phyloP scores from a whole-genome alignment of 2,113 vertebrate genomes.

The Coracopsis vasa region DNA sequence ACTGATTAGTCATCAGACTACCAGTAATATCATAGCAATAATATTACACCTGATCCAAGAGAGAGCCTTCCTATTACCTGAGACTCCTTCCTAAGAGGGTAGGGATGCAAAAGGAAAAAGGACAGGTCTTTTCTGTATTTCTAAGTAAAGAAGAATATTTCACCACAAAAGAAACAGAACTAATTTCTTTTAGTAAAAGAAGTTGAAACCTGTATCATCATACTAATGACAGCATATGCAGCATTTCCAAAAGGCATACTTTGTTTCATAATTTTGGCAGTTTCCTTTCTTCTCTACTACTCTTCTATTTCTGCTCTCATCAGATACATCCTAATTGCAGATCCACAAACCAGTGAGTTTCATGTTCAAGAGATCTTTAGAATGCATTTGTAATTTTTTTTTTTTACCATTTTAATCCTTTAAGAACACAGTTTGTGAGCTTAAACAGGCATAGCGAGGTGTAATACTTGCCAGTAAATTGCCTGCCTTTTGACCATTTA shows the following conservation, averaged over 20 bases:
- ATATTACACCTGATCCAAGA: neutral
- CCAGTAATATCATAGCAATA: neutral
- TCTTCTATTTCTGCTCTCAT: neutral
- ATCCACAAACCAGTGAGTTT: neutral
- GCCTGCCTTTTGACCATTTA: neutral
- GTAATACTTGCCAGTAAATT: neutral
- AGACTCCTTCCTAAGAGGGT: neutral
- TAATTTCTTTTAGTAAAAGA: neutral
- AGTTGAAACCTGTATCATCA: neutral
- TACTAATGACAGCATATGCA: neutral
- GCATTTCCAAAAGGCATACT: neutral
- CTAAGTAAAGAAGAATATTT: neutral
- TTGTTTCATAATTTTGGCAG: neutral
- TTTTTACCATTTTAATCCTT: neutral
- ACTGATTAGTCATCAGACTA: neutral
- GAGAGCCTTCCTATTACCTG: rapidly evolving
- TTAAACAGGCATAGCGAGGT: neutral
- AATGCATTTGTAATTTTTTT: neutral
- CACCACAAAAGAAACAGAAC: neutral
- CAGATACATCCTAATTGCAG: neutral
- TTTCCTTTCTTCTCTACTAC: neutral
- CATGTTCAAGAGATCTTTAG: neutral
- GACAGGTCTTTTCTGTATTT: neutral
- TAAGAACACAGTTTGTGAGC: neutral
- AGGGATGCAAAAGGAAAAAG: neutral